These are phyloP conservation scores for Phaedon cochleariae DNA, from an alignment of 2,888 invertebrate species.

Conservation along the genomic window DNA sequence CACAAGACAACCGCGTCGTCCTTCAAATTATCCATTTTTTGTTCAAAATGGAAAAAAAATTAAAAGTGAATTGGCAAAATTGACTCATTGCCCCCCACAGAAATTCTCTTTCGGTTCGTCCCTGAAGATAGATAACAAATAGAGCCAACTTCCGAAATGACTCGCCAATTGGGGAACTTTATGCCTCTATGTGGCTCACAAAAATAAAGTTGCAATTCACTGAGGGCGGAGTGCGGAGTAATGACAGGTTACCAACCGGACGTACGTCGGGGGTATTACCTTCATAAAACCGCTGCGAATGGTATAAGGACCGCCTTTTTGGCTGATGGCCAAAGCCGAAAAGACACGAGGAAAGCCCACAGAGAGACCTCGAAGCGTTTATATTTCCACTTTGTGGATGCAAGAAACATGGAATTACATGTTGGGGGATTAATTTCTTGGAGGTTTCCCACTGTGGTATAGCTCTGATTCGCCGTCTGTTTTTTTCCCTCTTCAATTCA, in stretches of 20 bases:
- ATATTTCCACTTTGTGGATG: slow-evolving; percentile 19
- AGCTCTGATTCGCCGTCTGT: too few relatives aligned
- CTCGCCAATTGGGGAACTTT: slow-evolving; percentile 9
- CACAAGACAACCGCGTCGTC: too few relatives aligned
- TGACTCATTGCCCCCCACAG: too few relatives aligned
- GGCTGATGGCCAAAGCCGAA: slow-evolving; percentile 13
- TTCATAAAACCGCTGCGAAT: slow-evolving; percentile 25
- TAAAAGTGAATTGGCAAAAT: too few relatives aligned
- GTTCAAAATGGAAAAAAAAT: too few relatives aligned
- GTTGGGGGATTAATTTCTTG: background rate
- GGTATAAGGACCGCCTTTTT: slow-evolving; percentile 32
- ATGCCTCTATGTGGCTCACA: slow-evolving; percentile 21
- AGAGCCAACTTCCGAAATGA: background rate
- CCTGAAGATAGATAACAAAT: too few relatives aligned
- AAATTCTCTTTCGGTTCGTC: too few relatives aligned
- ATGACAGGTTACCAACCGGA: slow-evolving; percentile 38
- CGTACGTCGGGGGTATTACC: slow-evolving; percentile 39
- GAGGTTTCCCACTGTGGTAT: background rate
- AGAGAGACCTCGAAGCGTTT: slow-evolving; percentile 24
- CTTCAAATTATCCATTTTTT: too few relatives aligned
- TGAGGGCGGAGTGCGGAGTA: slow-evolving; percentile 29
- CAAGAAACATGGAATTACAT: background rate
- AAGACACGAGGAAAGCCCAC: slow-evolving; percentile 29
- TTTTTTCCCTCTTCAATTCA: too few relatives aligned
- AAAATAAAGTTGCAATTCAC: slow-evolving; percentile 29